Conservation (phyloP, 1,140 invertebrate genomes). For the Formica exsecta region DNA sequence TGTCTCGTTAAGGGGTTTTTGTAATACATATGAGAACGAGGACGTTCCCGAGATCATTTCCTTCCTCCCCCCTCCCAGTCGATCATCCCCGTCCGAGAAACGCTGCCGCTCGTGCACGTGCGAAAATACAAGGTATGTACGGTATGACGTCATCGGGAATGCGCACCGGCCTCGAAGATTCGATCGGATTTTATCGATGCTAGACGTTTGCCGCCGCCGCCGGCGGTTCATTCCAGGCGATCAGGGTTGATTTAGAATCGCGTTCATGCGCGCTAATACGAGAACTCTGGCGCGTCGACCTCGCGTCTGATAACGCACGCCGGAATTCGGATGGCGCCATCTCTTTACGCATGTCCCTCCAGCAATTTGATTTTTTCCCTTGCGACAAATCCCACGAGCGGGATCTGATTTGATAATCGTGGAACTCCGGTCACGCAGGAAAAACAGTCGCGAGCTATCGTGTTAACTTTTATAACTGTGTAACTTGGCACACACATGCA, state of each 20-base stretch:
- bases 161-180: constrained; percentile 60
- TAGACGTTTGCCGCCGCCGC: constrained; percentile 31
- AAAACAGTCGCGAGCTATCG: constrained; percentile 11
- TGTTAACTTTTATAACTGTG: background rate
- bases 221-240: background rate
- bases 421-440: background rate
- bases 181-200: constrained; percentile 45
- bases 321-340: too few relatives aligned
- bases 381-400: constrained; percentile 28
- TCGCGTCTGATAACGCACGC: background rate
- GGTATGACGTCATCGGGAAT: constrained; percentile 55
- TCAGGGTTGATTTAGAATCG: constrained; percentile 54
- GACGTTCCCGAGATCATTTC: background rate
- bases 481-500: constrained; percentile 4
- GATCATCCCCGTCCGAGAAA: constrained; percentile 15
- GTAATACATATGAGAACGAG: background rate
- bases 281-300: constrained; percentile 50
- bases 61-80: background rate
- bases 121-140: constrained; percentile 45
- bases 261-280: constrained; percentile 49
- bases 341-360: background rate
- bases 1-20: constrained; percentile 26
- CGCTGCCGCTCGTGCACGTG: constrained; percentile 48
- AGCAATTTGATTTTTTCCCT: background rate
- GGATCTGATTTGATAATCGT: constrained; percentile 25